A percentile compares a stretch with the other conserved stretches of the same genome.
These are phyloP conservation scores for Meriones psammophilus DNA, from an alignment of 2,797 vertebrate genomes.

Conservation along the genomic window DNA sequence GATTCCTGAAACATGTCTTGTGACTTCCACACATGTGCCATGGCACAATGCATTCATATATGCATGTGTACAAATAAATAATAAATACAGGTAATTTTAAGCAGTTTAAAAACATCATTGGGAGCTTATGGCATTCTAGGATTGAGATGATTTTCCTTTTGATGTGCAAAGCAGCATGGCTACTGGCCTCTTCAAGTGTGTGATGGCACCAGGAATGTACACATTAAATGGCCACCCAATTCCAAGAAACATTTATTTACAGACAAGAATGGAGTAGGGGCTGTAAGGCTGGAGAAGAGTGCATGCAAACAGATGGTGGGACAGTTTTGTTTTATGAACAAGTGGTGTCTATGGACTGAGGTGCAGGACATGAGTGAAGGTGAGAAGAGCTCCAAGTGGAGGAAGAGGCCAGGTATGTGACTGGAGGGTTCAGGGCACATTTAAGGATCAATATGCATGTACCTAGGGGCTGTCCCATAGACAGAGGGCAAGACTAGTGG, in stretches of 20 bases:
- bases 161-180: background rate
- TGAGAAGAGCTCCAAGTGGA: background rate
- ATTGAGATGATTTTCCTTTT: background rate
- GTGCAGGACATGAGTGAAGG: background rate
- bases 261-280: background rate
- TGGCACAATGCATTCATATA: background rate
- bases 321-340: background rate
- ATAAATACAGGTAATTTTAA: background rate
- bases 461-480: background rate
- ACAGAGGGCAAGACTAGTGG: fast-evolving
- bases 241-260: background rate
- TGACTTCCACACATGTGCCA: too few relatives aligned
- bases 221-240: background rate
- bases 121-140: background rate
- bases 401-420: background rate
- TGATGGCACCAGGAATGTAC: background rate
- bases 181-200: background rate
- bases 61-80: background rate
- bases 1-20: background rate
- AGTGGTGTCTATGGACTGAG: background rate
- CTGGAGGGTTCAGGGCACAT: background rate
- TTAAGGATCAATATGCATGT: background rate
- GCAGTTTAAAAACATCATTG: background rate
- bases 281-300: background rate
- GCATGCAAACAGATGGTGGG: background rate